Percentiles rank a stretch among this genome's conserved stretches.
Evolutionary conservation across 2,888 invertebrate species (phyloP).

Genomic region (Periphyllus acericola): DNA sequence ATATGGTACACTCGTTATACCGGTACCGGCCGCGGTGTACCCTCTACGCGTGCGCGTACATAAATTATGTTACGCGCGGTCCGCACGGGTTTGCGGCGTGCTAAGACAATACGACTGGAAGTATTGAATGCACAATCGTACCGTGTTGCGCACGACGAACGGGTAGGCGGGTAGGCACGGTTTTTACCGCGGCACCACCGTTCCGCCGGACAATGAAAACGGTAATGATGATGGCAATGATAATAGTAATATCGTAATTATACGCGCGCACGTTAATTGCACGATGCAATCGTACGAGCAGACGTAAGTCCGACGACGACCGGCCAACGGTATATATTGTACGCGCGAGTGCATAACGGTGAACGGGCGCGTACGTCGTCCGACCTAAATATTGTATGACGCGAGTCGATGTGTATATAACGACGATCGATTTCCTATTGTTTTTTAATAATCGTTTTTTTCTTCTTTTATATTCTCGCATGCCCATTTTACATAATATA

Average conservation of each 20-base stretch:
- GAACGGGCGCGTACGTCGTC: not conserved
- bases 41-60: too few species aligned
- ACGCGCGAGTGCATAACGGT: not conserved
- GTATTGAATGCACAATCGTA: not conserved
- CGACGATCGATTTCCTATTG: not conserved
- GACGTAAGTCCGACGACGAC: not conserved
- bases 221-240: too few species aligned
- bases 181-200: not conserved
- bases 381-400: not conserved
- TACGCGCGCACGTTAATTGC: not conserved
- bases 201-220: not conserved
- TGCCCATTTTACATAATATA: too few species aligned
- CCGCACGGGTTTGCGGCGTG: not conserved
- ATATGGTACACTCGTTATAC: slow-evolving; percentile 45
- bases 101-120: not conserved
- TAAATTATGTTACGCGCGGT: too few species aligned
- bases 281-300: not conserved
- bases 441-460: too few species aligned
- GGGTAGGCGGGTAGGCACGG: not conserved
- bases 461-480: too few species aligned
- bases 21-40: slow-evolving; percentile 13
- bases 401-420: not conserved
- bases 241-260: not conserved
- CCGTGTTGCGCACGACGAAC: not conserved
- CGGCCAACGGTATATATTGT: not conserved